phyloP scores from a whole-genome alignment of 1,140 invertebrate genomes.

The Megalopta genalis region DNA sequence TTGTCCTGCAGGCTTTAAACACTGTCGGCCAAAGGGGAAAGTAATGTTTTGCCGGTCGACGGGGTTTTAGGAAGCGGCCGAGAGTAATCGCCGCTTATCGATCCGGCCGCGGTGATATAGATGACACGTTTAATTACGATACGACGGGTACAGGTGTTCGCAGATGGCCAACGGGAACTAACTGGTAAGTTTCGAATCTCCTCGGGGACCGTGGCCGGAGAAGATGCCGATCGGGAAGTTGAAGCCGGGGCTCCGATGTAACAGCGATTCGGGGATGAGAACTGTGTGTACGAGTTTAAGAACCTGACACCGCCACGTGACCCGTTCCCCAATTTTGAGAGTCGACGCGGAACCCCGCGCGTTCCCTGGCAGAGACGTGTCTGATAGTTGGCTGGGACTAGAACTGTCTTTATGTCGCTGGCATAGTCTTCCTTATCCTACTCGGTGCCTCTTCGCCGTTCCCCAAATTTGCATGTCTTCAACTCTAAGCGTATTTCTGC shows the following conservation, averaged over 20 bases:
- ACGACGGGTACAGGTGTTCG: conserved; percentile 42
- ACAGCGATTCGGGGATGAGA: not conserved
- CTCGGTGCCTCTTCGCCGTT: too few relatives aligned
- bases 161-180: conserved; percentile 35
- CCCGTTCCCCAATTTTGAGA: not conserved
- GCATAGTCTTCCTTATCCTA: not conserved
- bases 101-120: conserved; percentile 14
- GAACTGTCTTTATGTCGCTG: not conserved
- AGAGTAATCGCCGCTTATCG: conserved; percentile 32
- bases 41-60: too few relatives aligned
- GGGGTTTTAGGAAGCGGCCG: not conserved
- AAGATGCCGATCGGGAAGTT: conserved; percentile 28
- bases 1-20: too few relatives aligned
- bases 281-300: conserved; percentile 5
- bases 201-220: not conserved
- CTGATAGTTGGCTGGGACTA: not conserved
- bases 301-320: conserved; percentile 35
- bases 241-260: not conserved
- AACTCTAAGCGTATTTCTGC: too few relatives aligned
- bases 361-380: not conserved
- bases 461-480: too few relatives aligned
- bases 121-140: conserved; percentile 44
- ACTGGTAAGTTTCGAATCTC: conserved; percentile 29
- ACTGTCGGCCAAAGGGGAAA: too few relatives aligned
- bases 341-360: not conserved